Evolutionary conservation across 2,113 vertebrate genomes (phyloP).

Genomic region (Motacilla tschutschensis): DNA sequence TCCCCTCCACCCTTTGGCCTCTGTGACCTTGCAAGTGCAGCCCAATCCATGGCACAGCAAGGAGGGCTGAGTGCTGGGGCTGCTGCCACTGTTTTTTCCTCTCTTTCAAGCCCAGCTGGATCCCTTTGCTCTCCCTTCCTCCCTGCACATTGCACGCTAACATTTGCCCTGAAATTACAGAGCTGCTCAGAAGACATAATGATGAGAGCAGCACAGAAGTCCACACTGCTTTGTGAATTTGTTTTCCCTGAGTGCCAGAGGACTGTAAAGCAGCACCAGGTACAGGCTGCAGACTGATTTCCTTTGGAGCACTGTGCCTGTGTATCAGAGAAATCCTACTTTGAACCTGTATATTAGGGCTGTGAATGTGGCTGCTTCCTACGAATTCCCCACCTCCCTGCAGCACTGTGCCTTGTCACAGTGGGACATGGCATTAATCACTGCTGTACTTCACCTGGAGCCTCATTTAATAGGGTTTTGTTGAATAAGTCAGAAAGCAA

Average conservation of each 20-base stretch:
- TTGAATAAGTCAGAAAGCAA: constrained; percentile 19
- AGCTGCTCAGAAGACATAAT: background rate
- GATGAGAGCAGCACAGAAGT: background rate
- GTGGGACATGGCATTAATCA: constrained; percentile 14
- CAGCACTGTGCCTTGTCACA: background rate
- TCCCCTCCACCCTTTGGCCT: background rate
- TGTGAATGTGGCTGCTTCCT: background rate
- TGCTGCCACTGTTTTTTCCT: background rate
- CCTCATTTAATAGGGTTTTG: constrained; percentile 29
- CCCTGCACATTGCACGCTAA: background rate
- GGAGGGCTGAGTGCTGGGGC: background rate
- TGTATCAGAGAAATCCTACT: background rate
- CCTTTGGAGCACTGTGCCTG: background rate
- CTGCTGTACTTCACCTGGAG: constrained; percentile 5
- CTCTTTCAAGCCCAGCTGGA: background rate
- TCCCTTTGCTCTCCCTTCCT: background rate
- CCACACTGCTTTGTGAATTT: background rate
- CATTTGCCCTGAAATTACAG: background rate
- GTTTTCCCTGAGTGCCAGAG: background rate
- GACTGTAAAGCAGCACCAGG: background rate
- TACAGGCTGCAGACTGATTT: background rate
- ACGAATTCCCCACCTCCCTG: background rate
- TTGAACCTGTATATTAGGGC: background rate
- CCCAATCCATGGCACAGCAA: fast-evolving
- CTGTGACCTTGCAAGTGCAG: background rate